These are phyloP conservation scores for Petrocephalus zakoni DNA, from an alignment of 2,113 vertebrate genomes.

Conservation along the genomic window DNA sequence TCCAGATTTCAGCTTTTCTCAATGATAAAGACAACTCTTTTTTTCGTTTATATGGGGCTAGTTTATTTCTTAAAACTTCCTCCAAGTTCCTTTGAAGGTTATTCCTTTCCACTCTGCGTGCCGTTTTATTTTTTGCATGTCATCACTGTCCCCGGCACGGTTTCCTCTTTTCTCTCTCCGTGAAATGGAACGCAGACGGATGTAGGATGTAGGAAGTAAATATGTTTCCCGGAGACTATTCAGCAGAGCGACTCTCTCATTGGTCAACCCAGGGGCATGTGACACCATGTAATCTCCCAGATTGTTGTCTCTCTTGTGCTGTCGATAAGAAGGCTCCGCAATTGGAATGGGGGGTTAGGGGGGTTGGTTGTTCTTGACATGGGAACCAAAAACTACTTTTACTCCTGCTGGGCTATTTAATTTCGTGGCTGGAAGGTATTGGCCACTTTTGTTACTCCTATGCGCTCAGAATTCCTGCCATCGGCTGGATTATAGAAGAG, in stretches of 20 bases:
- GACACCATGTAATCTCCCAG: conserved; percentile 28
- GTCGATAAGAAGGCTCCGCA: conserved; percentile 26
- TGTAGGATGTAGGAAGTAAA: conserved; percentile 17
- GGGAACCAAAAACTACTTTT: conserved; percentile 20
- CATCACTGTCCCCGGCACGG: background rate
- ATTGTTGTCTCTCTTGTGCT: conserved; percentile 25
- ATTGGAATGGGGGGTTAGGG: conserved; percentile 20
- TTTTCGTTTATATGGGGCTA: background rate
- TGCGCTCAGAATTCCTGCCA: background rate
- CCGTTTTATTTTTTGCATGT: background rate
- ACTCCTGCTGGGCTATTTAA: conserved; percentile 29
- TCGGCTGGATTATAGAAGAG: conserved; percentile 39
- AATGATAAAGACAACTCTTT: background rate
- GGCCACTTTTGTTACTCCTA: conserved; percentile 15
- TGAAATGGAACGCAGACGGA: background rate
- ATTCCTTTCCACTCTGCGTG: background rate
- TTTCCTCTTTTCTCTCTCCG: background rate
- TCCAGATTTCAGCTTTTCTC: background rate
- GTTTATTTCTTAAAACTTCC: background rate
- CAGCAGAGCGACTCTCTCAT: conserved; percentile 12
- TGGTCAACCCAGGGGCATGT: conserved; percentile 24
- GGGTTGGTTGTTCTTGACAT: conserved; percentile 20
- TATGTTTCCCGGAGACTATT: conserved; percentile 17
- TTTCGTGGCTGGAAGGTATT: conserved; percentile 27
- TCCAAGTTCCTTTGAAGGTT: background rate